Evolutionary conservation across 2,797 vertebrate genomes (phyloP), one percentile per base, ranked within the genome.

Genomic region (Channallabes apus): DNA sequence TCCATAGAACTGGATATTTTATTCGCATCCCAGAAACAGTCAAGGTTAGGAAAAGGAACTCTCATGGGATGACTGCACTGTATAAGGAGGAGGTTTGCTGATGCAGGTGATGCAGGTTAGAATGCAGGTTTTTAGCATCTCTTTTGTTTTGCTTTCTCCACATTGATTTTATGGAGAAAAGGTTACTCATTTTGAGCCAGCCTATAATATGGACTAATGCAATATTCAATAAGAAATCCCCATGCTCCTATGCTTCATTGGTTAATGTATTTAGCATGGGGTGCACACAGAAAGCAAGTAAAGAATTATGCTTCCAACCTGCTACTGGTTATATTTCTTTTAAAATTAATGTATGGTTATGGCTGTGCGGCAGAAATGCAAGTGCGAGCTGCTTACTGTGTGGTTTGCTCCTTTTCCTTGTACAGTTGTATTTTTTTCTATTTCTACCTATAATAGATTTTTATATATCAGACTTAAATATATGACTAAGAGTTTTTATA

Each of bases 61-160:
- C 78, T 65, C 61, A 15, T 80, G 35, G 61, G 73, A 56, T 7
- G 1, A 18, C 3, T 4, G 41, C n/a, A 27, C 24, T 51, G 41
- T 72, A 46, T 72, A n/a, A 73, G 71, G 77, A 64, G 18, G 41
- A 65, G 62, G 78, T 67, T 41, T 65, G 62, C n/a, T 80, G 62
- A 80, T 51, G 78, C n/a, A 51, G 17, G 59, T 41, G 29, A 61
- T 78, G 32, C 29, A 61, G 14, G 20, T 22, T 59, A 29, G 73
- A 8, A 58, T 56, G 12, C 12, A 38, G 32, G 14, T 22, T 77
- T 59, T 77, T 29, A 77, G 75, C 29, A 59, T 59, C 29, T 38
- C 4, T 61, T 35, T 58, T 78, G 32, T 61, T 38, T 38, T 41
- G 11, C 58, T 38, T 62, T 78, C 61, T 58, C 12, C 32, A 24